Percentiles rank a stretch among this genome's conserved stretches.
phyloP scores from a whole-genome alignment of 2,888 invertebrate genomes.

The Amiota minor region DNA sequence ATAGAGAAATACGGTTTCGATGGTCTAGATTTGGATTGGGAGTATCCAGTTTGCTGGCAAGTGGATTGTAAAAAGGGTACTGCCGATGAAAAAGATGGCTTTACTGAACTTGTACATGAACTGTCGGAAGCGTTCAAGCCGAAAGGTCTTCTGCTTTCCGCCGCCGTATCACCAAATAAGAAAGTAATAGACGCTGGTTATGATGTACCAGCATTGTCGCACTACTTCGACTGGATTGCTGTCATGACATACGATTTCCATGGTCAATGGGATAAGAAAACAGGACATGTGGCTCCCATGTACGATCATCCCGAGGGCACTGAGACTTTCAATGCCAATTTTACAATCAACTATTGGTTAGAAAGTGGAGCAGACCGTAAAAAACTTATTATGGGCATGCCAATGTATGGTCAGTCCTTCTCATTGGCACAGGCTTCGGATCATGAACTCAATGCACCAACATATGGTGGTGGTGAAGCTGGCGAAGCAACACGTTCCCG shows the following conservation, averaged over 20 bases:
- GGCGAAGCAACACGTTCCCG: slow-evolving; percentile 90
- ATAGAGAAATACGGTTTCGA: slow-evolving; percentile 88
- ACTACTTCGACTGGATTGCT: slow-evolving; percentile 90
- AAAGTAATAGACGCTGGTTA: slow-evolving; percentile 89
- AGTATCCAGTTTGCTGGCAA: slow-evolving; percentile 95
- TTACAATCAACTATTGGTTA: slow-evolving; percentile 90
- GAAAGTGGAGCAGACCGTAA: slow-evolving; percentile 83
- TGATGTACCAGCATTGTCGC: slow-evolving; percentile 83
- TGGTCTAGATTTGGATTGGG: slow-evolving; percentile 95
- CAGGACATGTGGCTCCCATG: slow-evolving; percentile 92
- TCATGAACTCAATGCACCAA: slow-evolving; percentile 82
- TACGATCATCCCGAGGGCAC: slow-evolving; percentile 83
- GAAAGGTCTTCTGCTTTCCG: slow-evolving; percentile 82
- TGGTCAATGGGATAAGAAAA: slow-evolving; percentile 92
- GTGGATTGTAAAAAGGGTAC: slow-evolving; percentile 89
- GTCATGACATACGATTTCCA: slow-evolving; percentile 94
- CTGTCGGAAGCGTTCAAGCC: slow-evolving; percentile 82
- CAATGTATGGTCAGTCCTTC: slow-evolving; percentile 92
- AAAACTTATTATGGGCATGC: slow-evolving; percentile 89
- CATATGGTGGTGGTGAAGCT: slow-evolving; percentile 91
- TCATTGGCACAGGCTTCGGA: slow-evolving; percentile 80
- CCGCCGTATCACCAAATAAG: slow-evolving; percentile 90
- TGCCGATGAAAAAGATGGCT: slow-evolving; percentile 85
- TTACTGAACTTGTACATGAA: slow-evolving; percentile 84
- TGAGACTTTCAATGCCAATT: slow-evolving; percentile 87